Conservation (phyloP, 2,113 vertebrate genomes). For the Urocynchramus pylzowi region DNA sequence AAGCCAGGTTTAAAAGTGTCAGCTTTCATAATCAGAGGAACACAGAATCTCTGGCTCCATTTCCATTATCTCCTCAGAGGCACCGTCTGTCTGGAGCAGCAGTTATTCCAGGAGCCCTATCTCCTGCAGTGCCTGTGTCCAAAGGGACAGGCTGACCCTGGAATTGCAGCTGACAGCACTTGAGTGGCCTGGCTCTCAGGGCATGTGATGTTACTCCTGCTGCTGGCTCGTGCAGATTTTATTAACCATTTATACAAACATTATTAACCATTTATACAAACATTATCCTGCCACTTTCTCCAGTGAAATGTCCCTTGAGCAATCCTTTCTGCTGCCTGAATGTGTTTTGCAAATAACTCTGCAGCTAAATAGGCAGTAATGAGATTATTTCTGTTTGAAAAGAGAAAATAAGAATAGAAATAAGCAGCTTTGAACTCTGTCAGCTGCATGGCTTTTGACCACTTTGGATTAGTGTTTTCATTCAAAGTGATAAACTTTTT, state of each 20-base stretch:
- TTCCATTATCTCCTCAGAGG: background rate
- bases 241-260: background rate
- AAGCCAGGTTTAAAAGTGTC: background rate
- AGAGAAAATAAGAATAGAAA: background rate
- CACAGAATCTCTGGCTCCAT: background rate
- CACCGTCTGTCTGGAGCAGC: background rate
- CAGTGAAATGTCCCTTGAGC: background rate
- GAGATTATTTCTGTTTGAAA: background rate
- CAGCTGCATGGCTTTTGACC: background rate
- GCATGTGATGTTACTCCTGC: background rate
- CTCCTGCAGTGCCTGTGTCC: background rate
- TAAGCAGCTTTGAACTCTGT: background rate
- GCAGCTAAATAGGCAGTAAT: background rate
- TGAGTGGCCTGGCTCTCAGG: background rate
- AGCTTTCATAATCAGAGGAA: background rate
- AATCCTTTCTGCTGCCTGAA: background rate
- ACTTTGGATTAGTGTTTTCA: background rate
- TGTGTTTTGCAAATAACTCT: background rate
- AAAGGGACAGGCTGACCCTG: background rate
- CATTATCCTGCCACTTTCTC: background rate
- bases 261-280: background rate
- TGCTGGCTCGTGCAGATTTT: background rate
- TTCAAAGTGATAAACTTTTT: background rate
- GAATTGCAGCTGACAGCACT: conserved; percentile 27
- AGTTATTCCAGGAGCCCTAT: conserved; percentile 10